A percentile compares a stretch with the other conserved stretches of the same genome.
These are phyloP conservation scores for Passer montanus DNA, from an alignment of 2,113 vertebrate species.

Conservation along the genomic window DNA sequence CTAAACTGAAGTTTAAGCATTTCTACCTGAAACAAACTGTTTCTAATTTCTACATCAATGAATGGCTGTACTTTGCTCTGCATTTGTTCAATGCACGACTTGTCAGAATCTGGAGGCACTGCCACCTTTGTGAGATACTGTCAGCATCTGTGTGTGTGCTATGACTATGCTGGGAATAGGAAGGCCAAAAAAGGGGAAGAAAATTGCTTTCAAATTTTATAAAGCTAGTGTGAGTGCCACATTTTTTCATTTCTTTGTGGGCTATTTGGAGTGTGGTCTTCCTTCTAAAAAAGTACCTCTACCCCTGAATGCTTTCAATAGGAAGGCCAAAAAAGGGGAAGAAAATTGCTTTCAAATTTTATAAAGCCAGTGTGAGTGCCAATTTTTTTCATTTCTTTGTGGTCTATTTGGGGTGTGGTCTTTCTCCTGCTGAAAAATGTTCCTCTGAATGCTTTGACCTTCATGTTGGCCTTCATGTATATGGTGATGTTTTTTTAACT, in stretches of 20 bases:
- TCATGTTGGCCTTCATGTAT: background rate
- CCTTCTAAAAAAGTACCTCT: background rate
- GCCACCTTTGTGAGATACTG: slow-evolving; percentile 33
- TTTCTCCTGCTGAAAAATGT: background rate
- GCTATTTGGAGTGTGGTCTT: background rate
- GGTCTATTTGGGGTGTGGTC: background rate
- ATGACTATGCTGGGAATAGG: background rate
- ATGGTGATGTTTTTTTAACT: background rate
- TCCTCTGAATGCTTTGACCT: background rate
- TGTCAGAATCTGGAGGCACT: slow-evolving; percentile 45
- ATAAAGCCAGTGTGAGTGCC: background rate
- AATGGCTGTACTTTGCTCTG: background rate
- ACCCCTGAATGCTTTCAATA: background rate
- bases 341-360: slow-evolving; percentile 44
- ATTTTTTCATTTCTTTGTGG: background rate
- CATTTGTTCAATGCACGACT: slow-evolving; percentile 18
- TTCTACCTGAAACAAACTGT: slow-evolving; percentile 22
- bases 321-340: background rate
- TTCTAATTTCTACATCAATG: slow-evolving; percentile 36
- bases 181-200: background rate
- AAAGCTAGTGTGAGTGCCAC: background rate
- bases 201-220: slow-evolving; percentile 38
- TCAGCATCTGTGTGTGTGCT: background rate
- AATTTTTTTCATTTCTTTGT: background rate
- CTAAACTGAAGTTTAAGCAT: slow-evolving; percentile 22